A percentile compares a stretch with the other conserved stretches of the same genome.
Evolutionary conservation across 2,797 vertebrate species (phyloP).

Genomic region (Danio kyathit): DNA sequence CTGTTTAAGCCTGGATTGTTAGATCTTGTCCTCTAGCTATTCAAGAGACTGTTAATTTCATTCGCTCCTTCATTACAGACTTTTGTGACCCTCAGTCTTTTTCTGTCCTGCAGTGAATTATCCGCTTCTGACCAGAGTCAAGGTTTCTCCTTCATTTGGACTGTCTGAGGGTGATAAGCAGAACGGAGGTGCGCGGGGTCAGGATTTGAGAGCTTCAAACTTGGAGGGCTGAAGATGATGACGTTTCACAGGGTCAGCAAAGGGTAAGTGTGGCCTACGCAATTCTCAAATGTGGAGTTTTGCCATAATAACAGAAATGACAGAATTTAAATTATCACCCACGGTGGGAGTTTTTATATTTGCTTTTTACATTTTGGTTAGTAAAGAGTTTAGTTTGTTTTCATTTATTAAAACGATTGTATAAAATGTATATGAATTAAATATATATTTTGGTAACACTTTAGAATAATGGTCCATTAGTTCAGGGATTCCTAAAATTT

Average conservation of each 20-base stretch:
- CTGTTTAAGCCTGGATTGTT: conserved; percentile 29
- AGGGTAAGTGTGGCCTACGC: not conserved
- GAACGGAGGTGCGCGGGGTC: not conserved
- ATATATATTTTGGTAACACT: too few species aligned
- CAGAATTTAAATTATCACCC: too few species aligned
- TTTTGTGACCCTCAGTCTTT: conserved; percentile 8
- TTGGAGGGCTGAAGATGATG: not conserved
- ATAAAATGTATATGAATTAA: too few species aligned
- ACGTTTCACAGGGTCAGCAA: not conserved
- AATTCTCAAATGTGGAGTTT: not conserved
- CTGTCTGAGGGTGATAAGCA: conserved; percentile 5
- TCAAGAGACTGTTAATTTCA: not conserved
- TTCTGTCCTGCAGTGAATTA: conserved; percentile 4
- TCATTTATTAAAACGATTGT: too few species aligned
- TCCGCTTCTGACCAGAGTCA: conserved; percentile 18
- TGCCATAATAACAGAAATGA: not conserved
- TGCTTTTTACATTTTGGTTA: too few species aligned
- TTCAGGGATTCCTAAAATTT: too few species aligned
- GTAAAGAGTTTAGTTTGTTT: too few species aligned
- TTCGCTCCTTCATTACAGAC: not conserved
- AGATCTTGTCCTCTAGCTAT: conserved; percentile 21
- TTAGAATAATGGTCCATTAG: too few species aligned
- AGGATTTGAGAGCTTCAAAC: not conserved
- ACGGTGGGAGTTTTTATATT: too few species aligned
- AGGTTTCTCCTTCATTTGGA: not conserved